Base-by-base conservation (phyloP, 2,888 invertebrate genomes). In the Entomobrya proxima region DNA sequence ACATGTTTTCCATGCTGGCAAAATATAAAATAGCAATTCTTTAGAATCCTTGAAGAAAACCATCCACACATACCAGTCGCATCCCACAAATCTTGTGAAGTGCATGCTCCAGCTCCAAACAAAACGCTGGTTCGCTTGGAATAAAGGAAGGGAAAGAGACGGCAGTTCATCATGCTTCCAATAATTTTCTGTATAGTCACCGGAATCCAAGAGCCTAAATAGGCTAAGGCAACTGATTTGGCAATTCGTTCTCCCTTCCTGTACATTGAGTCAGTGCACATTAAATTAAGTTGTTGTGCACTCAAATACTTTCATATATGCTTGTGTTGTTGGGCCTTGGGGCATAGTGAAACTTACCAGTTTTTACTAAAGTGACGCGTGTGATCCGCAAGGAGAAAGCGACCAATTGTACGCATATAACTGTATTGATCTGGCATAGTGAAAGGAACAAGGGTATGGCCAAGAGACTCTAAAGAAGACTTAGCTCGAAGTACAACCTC, bases 171-270 rank as follows among this genome's bases (percentile, higher is more conserved):
- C 24, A 89, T 27, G 35, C 85, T 67, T 24, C 86, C 74, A 18
- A 88, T 61, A 18, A 90, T 21, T 67, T 67, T 77, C 18, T 88
- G 86, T 1, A 89, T 2, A 64, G 87, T 82, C 5, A 78, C 11
- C 1, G 90, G 90, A 37, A 87, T 80, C 67, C 87, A 87, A 15
- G 88, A 82, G 0, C 76, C 74, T 9, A 89, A 76, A 58, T 86
- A 85, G 13, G 87, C 80, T n/a, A 89, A 72, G 64, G 87, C 85
- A 15, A 88, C 87, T 27, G 88, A 83, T 58, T 89, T 86, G 4
- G 89, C 89, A 40, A 90, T 86, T 67, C 88, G 83, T 85, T 90
- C 90, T 18, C 88, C 87, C 81, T 89, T 88, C 89, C 90, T 90
- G 27, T 18, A 80, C 61, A 58, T 15, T 4, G 15, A 47, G 9